Evolutionary conservation across 2,113 vertebrate genomes (phyloP).

Genomic region (Geococcyx californianus): DNA sequence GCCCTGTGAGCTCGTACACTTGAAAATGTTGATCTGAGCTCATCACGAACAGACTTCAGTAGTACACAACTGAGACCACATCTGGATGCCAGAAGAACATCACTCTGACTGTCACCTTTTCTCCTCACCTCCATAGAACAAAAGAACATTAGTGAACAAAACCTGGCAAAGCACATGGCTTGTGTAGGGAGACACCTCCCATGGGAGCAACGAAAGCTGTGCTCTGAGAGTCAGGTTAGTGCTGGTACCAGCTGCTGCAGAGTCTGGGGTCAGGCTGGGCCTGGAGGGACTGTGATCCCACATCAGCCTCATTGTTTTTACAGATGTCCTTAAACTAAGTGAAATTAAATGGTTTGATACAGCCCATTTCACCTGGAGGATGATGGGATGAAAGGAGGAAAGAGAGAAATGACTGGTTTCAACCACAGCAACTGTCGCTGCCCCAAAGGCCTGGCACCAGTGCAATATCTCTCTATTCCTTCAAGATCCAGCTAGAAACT

Average conservation of each 20-base stretch:
- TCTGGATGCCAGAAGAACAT: neutral
- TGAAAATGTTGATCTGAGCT: neutral
- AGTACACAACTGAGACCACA: neutral
- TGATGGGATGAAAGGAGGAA: neutral
- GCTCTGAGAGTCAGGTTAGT: neutral
- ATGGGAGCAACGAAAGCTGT: neutral
- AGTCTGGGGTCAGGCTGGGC: neutral
- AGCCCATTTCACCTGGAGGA: neutral
- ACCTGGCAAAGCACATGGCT: neutral
- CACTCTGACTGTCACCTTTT: neutral
- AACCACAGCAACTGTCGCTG: neutral
- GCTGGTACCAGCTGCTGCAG: constrained; percentile 5
- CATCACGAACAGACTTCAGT: neutral
- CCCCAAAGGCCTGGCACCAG: neutral
- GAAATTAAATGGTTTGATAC: neutral
- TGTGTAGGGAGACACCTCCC: neutral
- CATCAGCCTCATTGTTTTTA: neutral
- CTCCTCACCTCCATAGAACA: neutral
- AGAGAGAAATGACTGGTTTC: neutral
- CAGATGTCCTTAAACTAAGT: constrained; percentile 7
- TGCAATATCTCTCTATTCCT: neutral
- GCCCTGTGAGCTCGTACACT: neutral
- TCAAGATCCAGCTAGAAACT: neutral
- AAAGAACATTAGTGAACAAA: neutral
- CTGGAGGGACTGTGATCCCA: neutral